Conservation (phyloP, 2,113 vertebrate species). For the Tyto alba region DNA sequence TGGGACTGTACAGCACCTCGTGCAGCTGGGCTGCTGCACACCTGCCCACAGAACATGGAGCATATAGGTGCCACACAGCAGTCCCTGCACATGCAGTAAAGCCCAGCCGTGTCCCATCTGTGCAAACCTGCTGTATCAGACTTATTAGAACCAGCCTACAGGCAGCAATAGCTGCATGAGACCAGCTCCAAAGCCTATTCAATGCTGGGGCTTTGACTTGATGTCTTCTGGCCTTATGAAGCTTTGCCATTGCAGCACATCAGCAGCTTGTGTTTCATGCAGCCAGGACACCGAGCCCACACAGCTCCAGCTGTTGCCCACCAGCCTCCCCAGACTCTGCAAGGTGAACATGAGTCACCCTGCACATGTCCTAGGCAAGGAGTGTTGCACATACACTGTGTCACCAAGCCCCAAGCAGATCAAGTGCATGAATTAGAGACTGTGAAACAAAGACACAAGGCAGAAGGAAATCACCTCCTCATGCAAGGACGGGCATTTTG, state of each 20-base stretch:
- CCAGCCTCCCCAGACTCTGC: background rate
- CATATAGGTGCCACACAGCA: background rate
- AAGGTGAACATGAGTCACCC: background rate
- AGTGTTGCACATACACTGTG: background rate
- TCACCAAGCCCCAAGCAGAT: background rate
- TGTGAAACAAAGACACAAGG: background rate
- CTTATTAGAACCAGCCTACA: background rate
- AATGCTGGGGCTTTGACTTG: background rate
- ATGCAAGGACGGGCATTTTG: background rate
- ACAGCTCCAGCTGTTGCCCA: background rate
- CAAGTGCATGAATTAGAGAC: background rate
- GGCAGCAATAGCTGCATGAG: rapidly evolving
- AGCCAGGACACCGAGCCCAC: background rate
- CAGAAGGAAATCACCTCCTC: background rate
- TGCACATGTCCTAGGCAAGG: background rate
- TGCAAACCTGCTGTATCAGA: background rate
- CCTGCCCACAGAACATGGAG: background rate
- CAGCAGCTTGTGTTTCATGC: background rate
- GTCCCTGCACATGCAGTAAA: background rate
- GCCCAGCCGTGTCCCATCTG: background rate
- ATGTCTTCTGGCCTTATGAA: background rate
- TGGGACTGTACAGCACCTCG: background rate
- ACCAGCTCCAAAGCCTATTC: background rate
- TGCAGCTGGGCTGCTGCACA: background rate
- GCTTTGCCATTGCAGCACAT: background rate